A percentile compares a stretch with the other conserved stretches of the same genome.
These are phyloP conservation scores for Pseudonaja textilis DNA, from an alignment of 2,113 vertebrate species.

Conservation along the genomic window DNA sequence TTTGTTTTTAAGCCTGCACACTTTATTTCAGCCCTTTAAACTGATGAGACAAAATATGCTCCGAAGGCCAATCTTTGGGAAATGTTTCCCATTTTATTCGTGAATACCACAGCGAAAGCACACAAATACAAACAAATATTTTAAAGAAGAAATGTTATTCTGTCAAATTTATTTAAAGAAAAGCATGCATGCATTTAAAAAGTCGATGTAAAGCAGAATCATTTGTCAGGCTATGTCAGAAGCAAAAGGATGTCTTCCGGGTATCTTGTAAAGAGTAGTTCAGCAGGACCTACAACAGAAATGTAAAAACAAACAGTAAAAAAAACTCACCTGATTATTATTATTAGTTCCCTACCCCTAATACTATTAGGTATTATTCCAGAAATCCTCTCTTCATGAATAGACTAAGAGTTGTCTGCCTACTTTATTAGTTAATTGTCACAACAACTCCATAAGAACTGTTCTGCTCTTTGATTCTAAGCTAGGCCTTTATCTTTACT, in stretches of 20 bases:
- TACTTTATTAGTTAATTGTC: neutral
- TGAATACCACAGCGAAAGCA: neutral
- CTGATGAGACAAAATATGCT: neutral
- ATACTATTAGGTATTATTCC: neutral
- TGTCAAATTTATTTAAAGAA: conserved; percentile 1
- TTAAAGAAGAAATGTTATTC: neutral
- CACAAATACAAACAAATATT: neutral
- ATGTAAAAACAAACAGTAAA: neutral
- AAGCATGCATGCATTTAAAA: neutral
- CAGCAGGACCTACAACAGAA: neutral
- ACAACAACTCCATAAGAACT: neutral
- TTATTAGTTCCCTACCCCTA: too few species aligned
- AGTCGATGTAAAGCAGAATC: neutral
- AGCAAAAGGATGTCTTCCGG: neutral
- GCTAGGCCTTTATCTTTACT: neutral
- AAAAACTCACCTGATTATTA: neutral
- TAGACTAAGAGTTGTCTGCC: too few species aligned
- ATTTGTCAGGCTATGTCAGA: neutral
- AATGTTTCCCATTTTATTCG: neutral
- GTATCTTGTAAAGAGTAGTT: neutral
- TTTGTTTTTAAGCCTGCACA: neutral
- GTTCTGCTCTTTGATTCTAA: neutral
- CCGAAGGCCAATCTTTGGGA: neutral
- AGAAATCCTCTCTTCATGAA: neutral
- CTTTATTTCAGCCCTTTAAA: neutral